phyloP scores from a whole-genome alignment of 2,888 invertebrate species.

The Horisme vitalbata region DNA sequence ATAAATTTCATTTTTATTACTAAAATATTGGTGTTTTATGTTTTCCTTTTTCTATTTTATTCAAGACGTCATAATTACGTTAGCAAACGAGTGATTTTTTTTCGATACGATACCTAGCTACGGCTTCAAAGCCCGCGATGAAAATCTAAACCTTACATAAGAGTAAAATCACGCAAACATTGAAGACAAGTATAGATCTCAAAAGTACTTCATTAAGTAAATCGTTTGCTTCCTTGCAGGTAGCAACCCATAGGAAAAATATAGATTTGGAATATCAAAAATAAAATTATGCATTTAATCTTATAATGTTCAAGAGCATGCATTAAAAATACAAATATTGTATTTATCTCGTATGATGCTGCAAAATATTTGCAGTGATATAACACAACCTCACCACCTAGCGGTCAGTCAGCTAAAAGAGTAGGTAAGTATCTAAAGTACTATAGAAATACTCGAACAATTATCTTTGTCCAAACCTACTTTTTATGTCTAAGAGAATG shows the following conservation, averaged over 20 bases:
- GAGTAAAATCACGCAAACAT: constrained; percentile 62
- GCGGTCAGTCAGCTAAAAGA: constrained; percentile 3
- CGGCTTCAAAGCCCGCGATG: constrained; percentile 48
- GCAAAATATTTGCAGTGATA: constrained; percentile 42
- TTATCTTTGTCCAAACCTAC: too few relatives aligned
- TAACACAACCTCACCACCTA: constrained; percentile 18
- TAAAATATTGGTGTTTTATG: constrained; percentile 18
- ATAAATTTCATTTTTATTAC: constrained; percentile 27
- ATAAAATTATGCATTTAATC: constrained; percentile 67
- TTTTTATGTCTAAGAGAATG: too few relatives aligned
- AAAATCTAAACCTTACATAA: constrained; percentile 55
- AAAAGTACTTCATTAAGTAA: constrained; percentile 65
- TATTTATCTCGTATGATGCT: constrained; percentile 44
- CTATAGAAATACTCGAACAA: neutral
- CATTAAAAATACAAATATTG: constrained; percentile 58
- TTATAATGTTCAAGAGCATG: constrained; percentile 54
- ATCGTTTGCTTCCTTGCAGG: constrained; percentile 67
- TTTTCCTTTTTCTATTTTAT: constrained; percentile 20
- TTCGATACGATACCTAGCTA: constrained; percentile 47
- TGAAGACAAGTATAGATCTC: constrained; percentile 67
- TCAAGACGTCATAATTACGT: constrained; percentile 30
- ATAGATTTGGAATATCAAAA: constrained; percentile 79
- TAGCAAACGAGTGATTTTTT: constrained; percentile 46
- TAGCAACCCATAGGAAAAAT: constrained; percentile 73
- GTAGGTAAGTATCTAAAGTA: constrained; percentile 2